phyloP scores from a whole-genome alignment of 1,140 invertebrate species.

The Acromyrmex heyeri region DNA sequence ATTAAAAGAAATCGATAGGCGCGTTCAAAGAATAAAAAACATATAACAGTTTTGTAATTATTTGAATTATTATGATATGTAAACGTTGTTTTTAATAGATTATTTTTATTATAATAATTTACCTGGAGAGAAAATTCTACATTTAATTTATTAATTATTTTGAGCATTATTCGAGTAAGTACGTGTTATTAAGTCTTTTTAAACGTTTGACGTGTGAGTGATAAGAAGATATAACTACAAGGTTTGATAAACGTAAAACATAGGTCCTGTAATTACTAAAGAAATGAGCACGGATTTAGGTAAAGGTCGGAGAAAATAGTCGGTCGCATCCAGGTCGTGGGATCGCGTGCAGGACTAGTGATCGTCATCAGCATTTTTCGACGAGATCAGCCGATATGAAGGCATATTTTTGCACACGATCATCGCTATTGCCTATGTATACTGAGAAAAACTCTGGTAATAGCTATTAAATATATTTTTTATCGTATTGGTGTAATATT shows the following conservation, averaged over 20 bases:
- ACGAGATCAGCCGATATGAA: constrained; percentile 56
- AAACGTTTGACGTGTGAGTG: neutral
- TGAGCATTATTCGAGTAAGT: neutral
- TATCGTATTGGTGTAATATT: too few species aligned
- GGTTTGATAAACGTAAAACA: neutral
- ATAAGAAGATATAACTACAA: neutral
- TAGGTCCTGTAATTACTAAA: neutral
- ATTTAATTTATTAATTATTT: neutral
- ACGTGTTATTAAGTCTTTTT: neutral
- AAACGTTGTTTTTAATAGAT: neutral
- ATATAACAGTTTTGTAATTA: constrained; percentile 3
- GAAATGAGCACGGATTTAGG: constrained; percentile 33
- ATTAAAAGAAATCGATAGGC: neutral
- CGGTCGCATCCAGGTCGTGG: neutral
- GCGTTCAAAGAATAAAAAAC: neutral
- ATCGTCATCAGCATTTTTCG: constrained; percentile 44
- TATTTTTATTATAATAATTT: neutral
- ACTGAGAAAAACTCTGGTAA: too few species aligned
- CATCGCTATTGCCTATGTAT: constrained; percentile 4
- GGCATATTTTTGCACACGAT: constrained; percentile 35
- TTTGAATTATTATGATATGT: neutral
- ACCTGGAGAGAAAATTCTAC: neutral
- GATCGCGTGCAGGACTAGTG: constrained; percentile 49
- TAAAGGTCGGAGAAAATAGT: constrained; percentile 61
- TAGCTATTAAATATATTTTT: too few species aligned